A percentile compares a stretch with the other conserved stretches of the same genome.
phyloP scores from a whole-genome alignment of 2,797 vertebrate species.

The Fratercula arctica region DNA sequence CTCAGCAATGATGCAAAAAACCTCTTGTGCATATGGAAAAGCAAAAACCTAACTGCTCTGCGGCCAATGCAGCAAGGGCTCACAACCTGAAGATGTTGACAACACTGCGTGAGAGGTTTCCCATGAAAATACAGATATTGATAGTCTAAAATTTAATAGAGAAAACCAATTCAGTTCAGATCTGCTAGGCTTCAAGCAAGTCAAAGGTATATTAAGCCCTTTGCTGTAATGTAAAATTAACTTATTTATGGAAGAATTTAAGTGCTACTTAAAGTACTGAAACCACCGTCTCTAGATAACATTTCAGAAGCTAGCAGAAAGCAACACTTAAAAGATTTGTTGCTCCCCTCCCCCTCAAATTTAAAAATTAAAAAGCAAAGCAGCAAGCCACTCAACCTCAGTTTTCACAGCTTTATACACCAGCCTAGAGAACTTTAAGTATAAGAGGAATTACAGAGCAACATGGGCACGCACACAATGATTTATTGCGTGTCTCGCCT shows the following conservation, averaged over 20 bases:
- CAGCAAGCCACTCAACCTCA: background rate
- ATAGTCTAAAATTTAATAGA: conserved; percentile 60
- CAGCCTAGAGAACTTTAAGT: background rate
- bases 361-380: background rate
- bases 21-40: background rate
- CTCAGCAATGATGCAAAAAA: background rate
- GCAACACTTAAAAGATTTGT: background rate
- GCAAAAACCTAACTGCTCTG: background rate
- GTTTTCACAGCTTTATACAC: background rate
- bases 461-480: background rate
- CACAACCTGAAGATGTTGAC: background rate
- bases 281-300: conserved; percentile 15
- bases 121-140: background rate
- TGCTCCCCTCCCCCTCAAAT: background rate
- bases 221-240: conserved; percentile 60
- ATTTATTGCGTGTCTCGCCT: background rate
- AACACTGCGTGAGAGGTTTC: background rate
- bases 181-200: conserved; percentile 45
- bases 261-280: conserved; percentile 39
- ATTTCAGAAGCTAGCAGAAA: conserved; percentile 14
- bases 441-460: background rate
- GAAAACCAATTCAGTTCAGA: conserved; percentile 32
- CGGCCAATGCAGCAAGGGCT: background rate
- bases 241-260: conserved; percentile 61
- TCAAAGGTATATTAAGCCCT: conserved; percentile 53